Base-by-base conservation (phyloP, 2,797 vertebrate species). In the Chelmon rostratus region DNA sequence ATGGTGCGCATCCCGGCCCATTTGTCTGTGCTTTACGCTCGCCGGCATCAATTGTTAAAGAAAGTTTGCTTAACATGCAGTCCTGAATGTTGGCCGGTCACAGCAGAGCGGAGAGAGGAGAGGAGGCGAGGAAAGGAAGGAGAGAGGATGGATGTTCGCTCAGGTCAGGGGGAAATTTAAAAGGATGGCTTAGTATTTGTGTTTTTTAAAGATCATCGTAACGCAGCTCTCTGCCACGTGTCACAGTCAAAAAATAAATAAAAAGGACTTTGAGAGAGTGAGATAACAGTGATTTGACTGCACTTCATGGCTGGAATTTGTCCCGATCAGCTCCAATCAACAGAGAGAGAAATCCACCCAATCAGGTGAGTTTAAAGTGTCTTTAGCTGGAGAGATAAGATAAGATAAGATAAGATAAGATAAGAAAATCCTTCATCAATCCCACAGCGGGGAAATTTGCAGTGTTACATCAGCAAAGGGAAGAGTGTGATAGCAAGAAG, bases 61-160 rank as follows among this genome's bases (percentile, higher is more conserved):
- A 91, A 90, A 90, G 79, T 89, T 89, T 89, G 86, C 83, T 92
- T 90, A 92, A 92, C 90, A 90, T 90, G 88, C 90, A 92, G 73
- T 90, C 73, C 79, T 87, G 86, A 80, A 79, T 80, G 82, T 85
- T 87, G 81, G 82, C 61, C 49, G 68, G 78, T 84, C 79, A 76
- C 71, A 77, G 84, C 47, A 66, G 74, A 68, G 65, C 57, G 33
- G 65, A 56, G 69, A 76, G 35, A 62, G 79, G 78, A 44, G 49
- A 82, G 47, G 53, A 79, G 40, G 85, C 21, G 49, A 59, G 76
- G 54, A 66, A 21, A 68, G 68, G 58, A 44, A 8, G 28, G 56
- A 80, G 67, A 81, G 79, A 67, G 88, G 79, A 77, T 73, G 66
- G 72, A 86, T 83, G 67, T 62, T 81, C 6, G 2, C 54, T 69